Evolutionary conservation across 2,888 invertebrate species (phyloP), one percentile per base, ranked within the genome.

Genomic region (Oscheius sp.): DNA sequence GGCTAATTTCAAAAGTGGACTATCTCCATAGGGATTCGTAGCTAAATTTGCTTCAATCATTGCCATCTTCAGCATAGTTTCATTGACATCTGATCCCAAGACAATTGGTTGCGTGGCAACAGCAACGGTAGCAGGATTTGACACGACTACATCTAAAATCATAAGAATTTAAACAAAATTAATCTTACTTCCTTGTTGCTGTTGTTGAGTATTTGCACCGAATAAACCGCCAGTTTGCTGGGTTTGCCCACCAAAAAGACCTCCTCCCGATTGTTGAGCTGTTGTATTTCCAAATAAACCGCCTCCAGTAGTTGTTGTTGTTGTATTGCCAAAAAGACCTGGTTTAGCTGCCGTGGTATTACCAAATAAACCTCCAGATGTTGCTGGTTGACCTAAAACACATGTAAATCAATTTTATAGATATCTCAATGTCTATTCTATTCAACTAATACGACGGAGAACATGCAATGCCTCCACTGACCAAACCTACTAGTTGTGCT

Each of bases 1-100:
- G 23, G 53, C 43, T 52, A 73, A 55, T 23, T 80, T 79, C 41
- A 84, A 74, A 0, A 96, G 92, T 0, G 94, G 93, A 45, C 93
- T 93, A 88, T 95, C 94, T 0, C 95, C 95, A 87, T 94, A 96
- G 0, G 95, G 95, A 0, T 93, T 92, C 0, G 93, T 92, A 0
- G 93, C 93, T 52, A 95, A 76, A 55, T 86, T 86, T 1, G 90
- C 89, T 76, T 90, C 89, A 46, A 93, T 92, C 71, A 94, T 89
- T 27, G 93, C 93, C 87, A 93, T 66, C 12, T 66, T 66, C 0
- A 66, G 52, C 72, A 52, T 61, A 1, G 72, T 66, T 56, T 72
- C 72, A 35, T 73, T 73, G 23, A 69, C 80, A 70, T 85, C 84
- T 12, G 84, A 81, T 21, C 84, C 80, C 16, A 85, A 77, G 16